These are phyloP conservation scores for Ectemnius continuus DNA, from an alignment of 2,888 invertebrate genomes.

Conservation along the genomic window DNA sequence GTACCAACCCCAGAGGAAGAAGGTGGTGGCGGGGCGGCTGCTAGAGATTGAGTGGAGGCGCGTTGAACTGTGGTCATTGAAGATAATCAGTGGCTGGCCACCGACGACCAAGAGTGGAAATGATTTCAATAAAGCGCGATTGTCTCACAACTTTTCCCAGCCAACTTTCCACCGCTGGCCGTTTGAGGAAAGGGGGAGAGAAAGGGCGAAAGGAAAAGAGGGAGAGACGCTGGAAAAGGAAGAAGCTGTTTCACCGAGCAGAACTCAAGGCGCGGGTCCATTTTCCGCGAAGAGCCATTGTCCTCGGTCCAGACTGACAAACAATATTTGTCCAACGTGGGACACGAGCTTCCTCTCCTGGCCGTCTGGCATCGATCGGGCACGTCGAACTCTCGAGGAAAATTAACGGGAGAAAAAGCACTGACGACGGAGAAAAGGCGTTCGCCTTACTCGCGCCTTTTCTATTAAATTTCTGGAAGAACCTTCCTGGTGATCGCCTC, in stretches of 20 bases:
- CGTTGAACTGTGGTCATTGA: not conserved
- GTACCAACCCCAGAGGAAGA: too few relatives aligned
- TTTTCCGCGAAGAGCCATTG: too few relatives aligned
- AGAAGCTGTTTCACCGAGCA: too few relatives aligned
- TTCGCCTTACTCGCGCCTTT: not conserved
- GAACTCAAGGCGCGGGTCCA: too few relatives aligned
- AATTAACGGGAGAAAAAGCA: slow-evolving; percentile 45
- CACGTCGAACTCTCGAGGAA: slow-evolving; percentile 42
- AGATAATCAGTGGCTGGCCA: too few relatives aligned
- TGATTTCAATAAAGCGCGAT: slow-evolving; percentile 22
- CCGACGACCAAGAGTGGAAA: slow-evolving; percentile 13
- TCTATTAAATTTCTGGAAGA: slow-evolving; percentile 20
- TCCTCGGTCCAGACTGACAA: slow-evolving; percentile 26
- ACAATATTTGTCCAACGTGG: slow-evolving; percentile 50
- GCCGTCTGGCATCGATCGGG: slow-evolving; percentile 45
- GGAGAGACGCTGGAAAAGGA: too few relatives aligned
- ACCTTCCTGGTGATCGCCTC: not conserved
- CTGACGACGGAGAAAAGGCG: not conserved
- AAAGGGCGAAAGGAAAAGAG: too few relatives aligned
- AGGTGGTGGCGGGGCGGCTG: too few relatives aligned
- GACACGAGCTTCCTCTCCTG: slow-evolving; percentile 3
- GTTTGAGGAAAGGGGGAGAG: too few relatives aligned
- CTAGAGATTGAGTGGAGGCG: not conserved
- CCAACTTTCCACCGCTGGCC: too few relatives aligned
- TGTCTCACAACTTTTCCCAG: not conserved